Conservation (phyloP, 2,888 invertebrate species). For the Stegophylla sp. region DNA sequence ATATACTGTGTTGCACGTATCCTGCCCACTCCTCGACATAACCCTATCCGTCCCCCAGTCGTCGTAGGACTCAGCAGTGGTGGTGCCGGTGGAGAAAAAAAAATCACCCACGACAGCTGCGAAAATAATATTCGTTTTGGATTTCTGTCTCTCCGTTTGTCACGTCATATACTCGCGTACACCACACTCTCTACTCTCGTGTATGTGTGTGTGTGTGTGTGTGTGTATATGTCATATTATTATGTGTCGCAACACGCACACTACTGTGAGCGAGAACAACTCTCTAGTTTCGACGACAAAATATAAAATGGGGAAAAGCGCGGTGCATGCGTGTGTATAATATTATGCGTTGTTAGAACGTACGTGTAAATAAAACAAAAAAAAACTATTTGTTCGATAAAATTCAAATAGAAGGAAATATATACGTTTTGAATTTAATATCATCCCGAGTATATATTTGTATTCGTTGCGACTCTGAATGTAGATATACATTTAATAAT, state of each 20-base stretch:
- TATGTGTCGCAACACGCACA: background rate
- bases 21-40: slow-evolving; percentile 37
- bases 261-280: background rate
- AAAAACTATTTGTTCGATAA: slow-evolving; percentile 21
- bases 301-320: slow-evolving; percentile 5
- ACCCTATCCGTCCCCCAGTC: slow-evolving; percentile 45
- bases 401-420: slow-evolving; percentile 20
- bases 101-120: slow-evolving; percentile 57
- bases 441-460: background rate
- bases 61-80: slow-evolving; percentile 1
- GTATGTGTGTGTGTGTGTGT: background rate
- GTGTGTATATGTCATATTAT: background rate
- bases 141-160: slow-evolving; percentile 34
- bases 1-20: background rate
- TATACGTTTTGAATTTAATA: slow-evolving; percentile 12
- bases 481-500: no score
- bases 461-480: no score
- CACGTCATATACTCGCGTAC: slow-evolving; percentile 6
- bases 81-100: no score
- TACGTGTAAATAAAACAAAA: slow-evolving; percentile 33
- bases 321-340: background rate
- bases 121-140: slow-evolving; percentile 58
- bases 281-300: background rate
- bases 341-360: background rate
- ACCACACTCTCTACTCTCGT: slow-evolving; percentile 14